Base-by-base conservation (phyloP, 2,113 vertebrate species). In the Lampris incognitus region DNA sequence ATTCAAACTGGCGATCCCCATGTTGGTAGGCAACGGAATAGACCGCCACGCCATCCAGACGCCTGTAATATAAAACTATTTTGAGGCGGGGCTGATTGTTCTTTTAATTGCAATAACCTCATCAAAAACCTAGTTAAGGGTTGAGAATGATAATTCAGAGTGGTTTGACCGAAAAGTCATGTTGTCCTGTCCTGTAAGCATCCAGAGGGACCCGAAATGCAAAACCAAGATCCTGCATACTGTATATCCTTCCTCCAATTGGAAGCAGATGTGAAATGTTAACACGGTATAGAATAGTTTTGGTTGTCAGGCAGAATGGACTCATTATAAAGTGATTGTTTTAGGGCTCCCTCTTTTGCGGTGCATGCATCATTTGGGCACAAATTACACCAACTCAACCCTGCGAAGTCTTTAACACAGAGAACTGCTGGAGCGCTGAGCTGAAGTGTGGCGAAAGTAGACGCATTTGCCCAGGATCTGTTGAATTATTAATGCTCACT, bases 401-500 rank as follows among this genome's bases (percentile, higher is more conserved):
- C 52, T 3, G 24, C 9, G n/a, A 36, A 51, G 8, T 62, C 73
- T 59, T 72, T 67, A 72, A 70, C 13, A 61, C 51, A 59, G 57
- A 74, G 46, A 74, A 48, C 11, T n/a, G 40, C 66, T 51, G 36
- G 37, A 6, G 50, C 58, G 74, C 42, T 40, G 65, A 82, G 74
- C 48, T 72, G 74, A 72, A 83, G 85, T 83, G 76, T 59, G 71
- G 65, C 82, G 71, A 76, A 85, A 82, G 86, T 78, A 69, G 71
- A 82, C 83, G 75, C 86, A 74, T 80, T 85, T 79, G 49, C 52
- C 81, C 52, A 59, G 55, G 48, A 11, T 6, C 38, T 76, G 24
- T 69, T 92, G 41, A 89, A 92, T 92, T 79, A 88, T 85, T 90
- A 38, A 89, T 88, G 66, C 55, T 69, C 57, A 59, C 65, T 37